Conservation (phyloP, 1,140 invertebrate species). For the Lordiphosa stackelbergi region DNA sequence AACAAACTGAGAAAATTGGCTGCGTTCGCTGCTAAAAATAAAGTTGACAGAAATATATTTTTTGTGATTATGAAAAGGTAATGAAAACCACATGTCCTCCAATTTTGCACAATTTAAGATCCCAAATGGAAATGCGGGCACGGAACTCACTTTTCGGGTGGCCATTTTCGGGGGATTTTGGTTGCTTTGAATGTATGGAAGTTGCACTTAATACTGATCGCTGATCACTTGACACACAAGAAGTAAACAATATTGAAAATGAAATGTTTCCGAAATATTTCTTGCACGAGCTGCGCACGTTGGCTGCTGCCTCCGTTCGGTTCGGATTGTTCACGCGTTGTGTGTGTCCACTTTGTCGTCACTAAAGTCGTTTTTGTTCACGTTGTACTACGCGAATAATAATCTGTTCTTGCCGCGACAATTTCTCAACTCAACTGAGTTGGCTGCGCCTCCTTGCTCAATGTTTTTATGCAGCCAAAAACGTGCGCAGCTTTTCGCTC, state of each 20-base stretch:
- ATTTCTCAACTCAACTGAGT: constrained; percentile 69
- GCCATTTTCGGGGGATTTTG: constrained; percentile 40
- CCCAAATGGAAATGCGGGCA: constrained; percentile 2
- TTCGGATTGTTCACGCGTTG: constrained; percentile 30
- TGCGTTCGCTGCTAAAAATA: constrained; percentile 52
- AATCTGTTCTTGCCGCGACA: constrained; percentile 58
- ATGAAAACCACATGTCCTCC: constrained; percentile 70
- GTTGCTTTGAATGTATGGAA: constrained; percentile 24
- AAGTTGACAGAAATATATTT: constrained; percentile 56
- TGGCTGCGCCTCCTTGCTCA: constrained; percentile 66
- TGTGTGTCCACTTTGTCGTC: constrained; percentile 27
- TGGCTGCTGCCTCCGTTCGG: constrained; percentile 5
- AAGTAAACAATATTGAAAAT: constrained; percentile 43
- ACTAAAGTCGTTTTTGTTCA: constrained; percentile 21
- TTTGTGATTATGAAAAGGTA: constrained; percentile 63
- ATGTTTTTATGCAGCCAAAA: constrained; percentile 66
- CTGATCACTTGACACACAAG: constrained; percentile 57
- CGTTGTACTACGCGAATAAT: constrained; percentile 15
- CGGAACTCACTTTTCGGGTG: constrained; percentile 57
- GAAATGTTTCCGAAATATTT: constrained; percentile 27
- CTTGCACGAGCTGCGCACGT: constrained; percentile 28
- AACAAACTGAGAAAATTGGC: constrained; percentile 30
- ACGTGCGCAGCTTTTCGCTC: constrained; percentile 48
- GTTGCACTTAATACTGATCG: constrained; percentile 43
- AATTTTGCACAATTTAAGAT: constrained; percentile 14